These are phyloP conservation scores for Megaceryle alcyon DNA, from an alignment of 2,797 vertebrate species.

Conservation along the genomic window DNA sequence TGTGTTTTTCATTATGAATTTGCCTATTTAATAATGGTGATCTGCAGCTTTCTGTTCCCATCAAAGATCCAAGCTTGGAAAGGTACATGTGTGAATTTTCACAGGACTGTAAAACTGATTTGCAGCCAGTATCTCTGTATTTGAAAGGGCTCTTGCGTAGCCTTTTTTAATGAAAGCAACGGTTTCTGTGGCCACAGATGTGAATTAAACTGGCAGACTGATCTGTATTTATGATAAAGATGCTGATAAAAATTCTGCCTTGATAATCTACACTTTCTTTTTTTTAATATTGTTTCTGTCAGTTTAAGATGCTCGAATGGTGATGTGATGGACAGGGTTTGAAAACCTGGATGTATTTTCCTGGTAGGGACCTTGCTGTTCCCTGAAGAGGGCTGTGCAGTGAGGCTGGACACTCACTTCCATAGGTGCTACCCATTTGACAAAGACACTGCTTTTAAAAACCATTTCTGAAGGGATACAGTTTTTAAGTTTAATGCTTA, in stretches of 20 bases:
- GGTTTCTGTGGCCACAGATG: slow-evolving; percentile 1
- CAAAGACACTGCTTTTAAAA: slow-evolving; percentile 41
- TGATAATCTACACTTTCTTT: slow-evolving; percentile 37
- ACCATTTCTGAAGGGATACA: not conserved
- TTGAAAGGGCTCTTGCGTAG: not conserved
- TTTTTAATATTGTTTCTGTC: slow-evolving; percentile 53
- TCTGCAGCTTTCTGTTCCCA: not conserved
- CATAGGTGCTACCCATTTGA: slow-evolving; percentile 18
- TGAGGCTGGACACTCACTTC: slow-evolving; percentile 11
- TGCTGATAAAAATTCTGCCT: slow-evolving; percentile 42
- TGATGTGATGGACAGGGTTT: not conserved
- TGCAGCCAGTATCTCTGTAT: not conserved
- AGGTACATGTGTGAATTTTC: not conserved
- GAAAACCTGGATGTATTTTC: slow-evolving; percentile 38
- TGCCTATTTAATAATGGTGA: slow-evolving; percentile 17
- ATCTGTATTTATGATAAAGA: slow-evolving; percentile 48
- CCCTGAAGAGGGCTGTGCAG: not conserved
- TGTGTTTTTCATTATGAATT: not conserved
- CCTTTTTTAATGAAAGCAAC: slow-evolving; percentile 24
- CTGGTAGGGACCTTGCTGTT: not conserved
- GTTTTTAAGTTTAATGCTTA: slow-evolving; percentile 4
- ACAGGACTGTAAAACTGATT: not conserved
- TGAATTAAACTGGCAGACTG: slow-evolving; percentile 40
- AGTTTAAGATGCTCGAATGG: slow-evolving; percentile 28
- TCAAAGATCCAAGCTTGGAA: not conserved